Base-by-base conservation (phyloP, 2,888 invertebrate genomes). In the Drosophila robusta region DNA sequence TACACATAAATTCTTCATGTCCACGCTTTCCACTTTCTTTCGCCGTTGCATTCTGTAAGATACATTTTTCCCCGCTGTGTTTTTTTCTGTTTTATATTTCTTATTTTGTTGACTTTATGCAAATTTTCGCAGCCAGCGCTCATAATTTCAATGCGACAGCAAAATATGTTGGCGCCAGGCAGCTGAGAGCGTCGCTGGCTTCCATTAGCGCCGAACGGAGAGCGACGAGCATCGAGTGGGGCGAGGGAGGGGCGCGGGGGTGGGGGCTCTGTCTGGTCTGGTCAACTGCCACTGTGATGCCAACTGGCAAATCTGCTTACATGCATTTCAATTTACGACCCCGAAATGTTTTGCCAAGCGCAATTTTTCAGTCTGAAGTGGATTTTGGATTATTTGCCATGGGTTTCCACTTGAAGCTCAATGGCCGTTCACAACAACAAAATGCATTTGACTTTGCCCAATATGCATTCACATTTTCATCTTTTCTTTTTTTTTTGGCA, bases 111-210 rank as follows among this genome's bases (percentile, higher is more conserved):
- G 55, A 52, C 55, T 82, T 83, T 83, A 86, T 82, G 85, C 85
- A 80, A 85, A 80, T 80, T 77, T 81, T 72, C 74, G 51, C 72
- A 70, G 75, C 63, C 62, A 75, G 61, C 70, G 76, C 72, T 82
- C 86, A 87, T 87, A 87, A 76, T 87, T 87, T 76, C 49, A 73
- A 72, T 82, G 84, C 82, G 84, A 81, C 82, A 81, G 85, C 82
- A 61, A 87, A 85, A 87, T 64, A 85, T 85, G 80, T 79, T 85
- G 85, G 85, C 87, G 85, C 85, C 85, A 80, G 50, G 49, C 57
- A 51, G 72, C 49, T 66, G 57, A 56, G 52, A 44, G 61, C 62
- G 45, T 56, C 62, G 75, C 64, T 55, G 55, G 62, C 70, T 78
- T 80, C 73, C 73, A 78, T 80, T 80, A 78, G 68, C 80, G 73